Base-by-base conservation (phyloP, 2,113 vertebrate species). In the Scytalopus superciliaris region DNA sequence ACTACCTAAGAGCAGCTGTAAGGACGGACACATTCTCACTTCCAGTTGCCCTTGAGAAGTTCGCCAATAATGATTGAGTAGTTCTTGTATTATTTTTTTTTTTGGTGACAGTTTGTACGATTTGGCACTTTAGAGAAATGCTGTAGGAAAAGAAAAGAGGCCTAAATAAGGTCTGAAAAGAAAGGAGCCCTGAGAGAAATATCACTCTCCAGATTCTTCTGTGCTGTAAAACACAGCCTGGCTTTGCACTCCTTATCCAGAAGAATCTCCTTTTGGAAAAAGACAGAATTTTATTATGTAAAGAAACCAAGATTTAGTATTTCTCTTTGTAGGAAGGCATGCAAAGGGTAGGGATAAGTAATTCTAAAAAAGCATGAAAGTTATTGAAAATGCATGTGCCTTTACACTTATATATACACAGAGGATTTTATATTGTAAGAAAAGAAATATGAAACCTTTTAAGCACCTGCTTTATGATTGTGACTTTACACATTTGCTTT, bases 121-220 rank as follows among this genome's bases (percentile, higher is more conserved):
- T 95, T 96, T 97, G 94, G 95, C 94, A 78, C 59, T 94, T 68
- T 55, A 60, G 55, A 83, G 89, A 79, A 91, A 84, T 2, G 1
- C 62, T 95, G 91, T 87, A 96, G 89, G 82, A 93, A 97, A 88
- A 93, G 93, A 93, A 93, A 57, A 96, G 96, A 95, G 96, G 93
- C 95, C 96, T 96, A 96, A 96, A 91, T 94, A 96, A 97, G 96
- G 94, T 97, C 76, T 91, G 89, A 88, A 89, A 76, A 89, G 80
- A 85, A 93, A 95, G 56, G 72, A 95, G 42, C 44, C 68, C 35
- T 90, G 77, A 74, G 68, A 92, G 84, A 92, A 96, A 87, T 90
- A 93, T 24, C 40, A 28, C 68, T 95, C 66, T 96, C 85, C 92
- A 89, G 56, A 80, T 88, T 96, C 63, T 91, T 55, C 86, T 89